Conservation (phyloP, 2,113 vertebrate species). For the Python bivittatus region DNA sequence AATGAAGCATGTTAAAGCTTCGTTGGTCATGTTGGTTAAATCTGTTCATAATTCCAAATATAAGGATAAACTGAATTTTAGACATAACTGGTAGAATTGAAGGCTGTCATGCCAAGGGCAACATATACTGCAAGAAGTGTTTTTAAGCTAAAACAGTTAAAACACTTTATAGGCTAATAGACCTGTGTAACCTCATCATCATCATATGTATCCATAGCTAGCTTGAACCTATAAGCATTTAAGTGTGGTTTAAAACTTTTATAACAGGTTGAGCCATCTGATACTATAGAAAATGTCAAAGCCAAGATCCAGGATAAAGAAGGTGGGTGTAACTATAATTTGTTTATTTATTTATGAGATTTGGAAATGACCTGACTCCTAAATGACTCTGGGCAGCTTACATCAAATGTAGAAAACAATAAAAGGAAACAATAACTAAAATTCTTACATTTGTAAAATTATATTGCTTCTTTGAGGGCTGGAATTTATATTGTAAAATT, state of each 20-base stretch:
- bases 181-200: too few relatives aligned
- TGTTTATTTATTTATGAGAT: neutral
- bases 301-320: conserved; percentile 99
- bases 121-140: neutral
- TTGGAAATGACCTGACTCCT: neutral
- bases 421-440: neutral
- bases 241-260: neutral
- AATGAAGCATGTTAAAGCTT: neutral
- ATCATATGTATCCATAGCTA: neutral
- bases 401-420: neutral
- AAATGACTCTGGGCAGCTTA: neutral
- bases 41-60: neutral
- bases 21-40: neutral
- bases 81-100: neutral
- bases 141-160: neutral
- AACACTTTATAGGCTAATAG: neutral
- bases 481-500: too few relatives aligned
- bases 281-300: conserved; percentile 99
- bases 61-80: neutral
- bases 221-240: neutral
- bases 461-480: too few relatives aligned
- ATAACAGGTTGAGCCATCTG: conserved; percentile 92
- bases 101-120: neutral
- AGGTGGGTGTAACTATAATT: conserved; percentile 70
- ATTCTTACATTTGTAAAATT: neutral